Conservation (phyloP, 1,140 invertebrate species). For the Drosophila takahashii region DNA sequence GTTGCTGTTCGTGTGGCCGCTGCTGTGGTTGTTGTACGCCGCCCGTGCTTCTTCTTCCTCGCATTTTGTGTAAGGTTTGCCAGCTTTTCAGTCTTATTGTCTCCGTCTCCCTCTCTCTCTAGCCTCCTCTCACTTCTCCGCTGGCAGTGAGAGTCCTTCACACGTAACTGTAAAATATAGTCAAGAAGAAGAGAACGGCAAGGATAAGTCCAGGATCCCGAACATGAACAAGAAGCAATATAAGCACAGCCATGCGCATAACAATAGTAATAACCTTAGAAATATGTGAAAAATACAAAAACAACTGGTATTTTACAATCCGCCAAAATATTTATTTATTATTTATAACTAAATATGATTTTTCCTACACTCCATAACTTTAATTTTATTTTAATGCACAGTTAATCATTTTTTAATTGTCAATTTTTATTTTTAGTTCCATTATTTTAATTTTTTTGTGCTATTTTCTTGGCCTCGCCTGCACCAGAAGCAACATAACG, state of each 20-base stretch:
- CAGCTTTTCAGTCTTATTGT: slow-evolving; percentile 54
- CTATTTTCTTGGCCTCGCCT: not conserved
- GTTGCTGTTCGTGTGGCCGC: slow-evolving; percentile 9
- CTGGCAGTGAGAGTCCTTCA: slow-evolving; percentile 27
- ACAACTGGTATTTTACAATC: not conserved
- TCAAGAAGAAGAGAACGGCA: slow-evolving; percentile 28
- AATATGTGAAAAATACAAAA: no score
- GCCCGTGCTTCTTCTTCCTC: slow-evolving; percentile 26
- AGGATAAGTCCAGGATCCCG: slow-evolving; percentile 15
- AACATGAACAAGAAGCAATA: not conserved
- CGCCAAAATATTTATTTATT: no score
- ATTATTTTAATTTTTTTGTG: no score
- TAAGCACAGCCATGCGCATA: not conserved
- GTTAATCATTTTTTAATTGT: no score
- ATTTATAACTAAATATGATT: no score
- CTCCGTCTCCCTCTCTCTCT: slow-evolving; percentile 25
- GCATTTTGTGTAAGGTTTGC: slow-evolving; percentile 45
- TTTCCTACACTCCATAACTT: not conserved
- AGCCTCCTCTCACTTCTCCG: not conserved
- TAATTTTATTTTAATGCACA: not conserved
- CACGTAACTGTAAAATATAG: slow-evolving; percentile 45
- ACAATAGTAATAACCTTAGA: not conserved
- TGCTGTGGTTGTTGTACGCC: slow-evolving; percentile 16
- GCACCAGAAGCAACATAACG: slow-evolving; percentile 8
- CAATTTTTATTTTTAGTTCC: no score